phyloP scores from a whole-genome alignment of 2,113 vertebrate species.

The Gnathonemus longibarbis region DNA sequence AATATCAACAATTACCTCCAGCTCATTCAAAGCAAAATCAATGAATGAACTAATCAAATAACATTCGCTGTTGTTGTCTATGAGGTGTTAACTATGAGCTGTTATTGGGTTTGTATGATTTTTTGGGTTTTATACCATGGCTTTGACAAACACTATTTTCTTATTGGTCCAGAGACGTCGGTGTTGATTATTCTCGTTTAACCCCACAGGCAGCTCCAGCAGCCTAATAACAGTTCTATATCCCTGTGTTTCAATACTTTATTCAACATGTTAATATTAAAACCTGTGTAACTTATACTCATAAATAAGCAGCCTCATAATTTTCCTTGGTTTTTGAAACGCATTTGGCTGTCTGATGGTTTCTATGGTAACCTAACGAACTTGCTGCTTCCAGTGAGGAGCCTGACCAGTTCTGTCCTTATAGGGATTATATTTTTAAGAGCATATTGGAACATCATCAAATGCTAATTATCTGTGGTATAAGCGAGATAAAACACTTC shows the following conservation, averaged over 20 bases:
- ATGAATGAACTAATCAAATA: neutral
- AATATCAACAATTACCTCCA: neutral
- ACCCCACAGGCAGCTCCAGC: too few relatives aligned
- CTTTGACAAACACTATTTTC: neutral
- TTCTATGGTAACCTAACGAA: neutral
- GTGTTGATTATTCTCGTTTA: neutral
- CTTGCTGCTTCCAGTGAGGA: neutral
- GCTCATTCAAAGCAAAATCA: neutral
- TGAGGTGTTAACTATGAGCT: neutral
- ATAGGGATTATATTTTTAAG: neutral
- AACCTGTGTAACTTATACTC: neutral
- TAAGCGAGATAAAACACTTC: neutral
- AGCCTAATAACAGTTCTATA: neutral
- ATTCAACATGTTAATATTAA: neutral
- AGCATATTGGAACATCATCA: neutral
- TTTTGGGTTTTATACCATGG: neutral
- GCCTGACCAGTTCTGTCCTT: neutral
- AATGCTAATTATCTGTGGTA: neutral
- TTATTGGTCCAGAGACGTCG: neutral
- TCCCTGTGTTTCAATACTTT: neutral
- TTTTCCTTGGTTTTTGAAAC: neutral
- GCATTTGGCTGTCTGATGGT: neutral
- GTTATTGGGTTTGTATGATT: neutral
- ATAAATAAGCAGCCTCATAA: neutral
- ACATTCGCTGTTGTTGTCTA: neutral